Evolutionary conservation across 2,113 vertebrate species (phyloP), one percentile per base, ranked within the genome.

Genomic region (Otus sunia): DNA sequence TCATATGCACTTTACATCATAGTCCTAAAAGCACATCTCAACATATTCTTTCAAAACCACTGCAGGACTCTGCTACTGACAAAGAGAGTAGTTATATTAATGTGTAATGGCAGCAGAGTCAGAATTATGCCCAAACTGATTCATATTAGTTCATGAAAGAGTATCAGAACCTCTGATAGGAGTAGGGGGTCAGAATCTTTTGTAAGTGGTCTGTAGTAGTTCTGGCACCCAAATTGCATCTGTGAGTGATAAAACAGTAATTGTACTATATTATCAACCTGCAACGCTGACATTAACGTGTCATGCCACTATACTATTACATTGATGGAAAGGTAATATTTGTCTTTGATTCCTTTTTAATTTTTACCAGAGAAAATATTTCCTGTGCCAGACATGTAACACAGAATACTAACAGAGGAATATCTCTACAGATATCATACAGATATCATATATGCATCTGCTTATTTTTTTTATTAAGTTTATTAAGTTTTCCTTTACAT

Each of bases 311-410:
- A 43, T 64, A 71, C 34, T 37, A 66, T 66, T 96, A 73, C 12
- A 71, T 78, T 41, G 74, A 92, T 74, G 39, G 83, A 69, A 58
- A 52, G 34, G 71, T 91, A 71, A 64, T 84, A 76, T 64, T 87
- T 91, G 60, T 53, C 52, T 71, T 94, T 95, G 26, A 72, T 78
- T 94, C 96, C 50, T 95, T 92, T 86, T 63, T 78, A 86, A 91
- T 87, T 93, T 96, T 91, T 95, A 52, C 27, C 41, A 90, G 30
- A 72, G 37, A 92, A 75, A 87, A 76, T 88, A 4, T 73, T 88
- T 92, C 59, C 79, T 95, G 15, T 71, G 62, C 66, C 88, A 95
- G 77, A 94, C 27, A 67, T 7, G 30, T 86, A 71, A 41, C 39
- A 73, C 23, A 89, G 55, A 80, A 60, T 74, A 73, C 41, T 66